Conservation (phyloP, 2,888 invertebrate species). For the Lathronympha strigana region DNA sequence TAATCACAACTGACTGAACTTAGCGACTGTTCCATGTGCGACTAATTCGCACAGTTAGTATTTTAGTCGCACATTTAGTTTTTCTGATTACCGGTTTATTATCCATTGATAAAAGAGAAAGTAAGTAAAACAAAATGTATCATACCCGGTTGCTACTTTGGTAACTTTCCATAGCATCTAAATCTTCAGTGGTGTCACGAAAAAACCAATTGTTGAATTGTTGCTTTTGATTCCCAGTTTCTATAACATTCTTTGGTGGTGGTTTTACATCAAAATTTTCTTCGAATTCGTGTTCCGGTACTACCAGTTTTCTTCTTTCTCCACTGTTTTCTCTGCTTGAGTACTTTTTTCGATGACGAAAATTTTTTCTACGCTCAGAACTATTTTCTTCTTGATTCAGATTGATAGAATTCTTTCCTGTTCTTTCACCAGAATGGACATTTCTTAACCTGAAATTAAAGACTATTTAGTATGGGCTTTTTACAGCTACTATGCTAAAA, state of each 20-base stretch:
- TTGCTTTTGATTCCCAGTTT: constrained; percentile 47
- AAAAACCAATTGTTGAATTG: constrained; percentile 74
- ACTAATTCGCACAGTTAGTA: too few species aligned
- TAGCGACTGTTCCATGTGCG: too few species aligned
- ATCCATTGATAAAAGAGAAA: constrained; percentile 11
- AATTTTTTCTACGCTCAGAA: constrained; percentile 67
- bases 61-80: too few species aligned
- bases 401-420: constrained; percentile 56
- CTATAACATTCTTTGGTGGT: constrained; percentile 65
- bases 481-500: background rate
- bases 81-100: too few species aligned
- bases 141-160: constrained; percentile 63
- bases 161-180: constrained; percentile 70
- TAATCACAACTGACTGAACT: too few species aligned
- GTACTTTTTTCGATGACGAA: constrained; percentile 74
- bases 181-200: constrained; percentile 71
- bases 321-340: constrained; percentile 54
- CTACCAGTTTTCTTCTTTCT: constrained; percentile 62
- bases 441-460: constrained; percentile 67
- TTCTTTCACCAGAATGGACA: constrained; percentile 67
- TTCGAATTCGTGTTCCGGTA: constrained; percentile 86
- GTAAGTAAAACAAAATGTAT: background rate
- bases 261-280: constrained; percentile 83
- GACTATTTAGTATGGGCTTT: background rate
- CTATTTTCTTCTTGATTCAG: constrained; percentile 53